Evolutionary conservation across 2,888 invertebrate species (phyloP), one percentile per base, ranked within the genome.

Genomic region (Ophion slaviceki): DNA sequence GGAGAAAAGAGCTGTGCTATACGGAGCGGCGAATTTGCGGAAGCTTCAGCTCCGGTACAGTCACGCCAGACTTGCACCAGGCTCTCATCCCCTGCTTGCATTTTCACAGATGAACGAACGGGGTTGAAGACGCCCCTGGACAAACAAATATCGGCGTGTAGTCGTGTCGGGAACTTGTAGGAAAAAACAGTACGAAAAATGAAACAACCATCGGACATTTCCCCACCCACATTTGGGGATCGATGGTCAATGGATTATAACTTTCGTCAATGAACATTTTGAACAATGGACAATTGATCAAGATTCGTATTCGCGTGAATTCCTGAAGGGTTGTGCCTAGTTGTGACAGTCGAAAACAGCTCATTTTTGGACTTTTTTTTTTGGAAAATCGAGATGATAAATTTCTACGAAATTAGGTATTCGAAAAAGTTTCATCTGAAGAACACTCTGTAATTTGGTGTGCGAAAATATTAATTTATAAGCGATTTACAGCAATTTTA

Each of bases 1-100:
- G 64, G 28, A 68, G 32, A 78, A 72, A 79, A 76, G 47, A 67
- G 20, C 77, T 74, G 62, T 64, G 17, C 75, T 17, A 74, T 67
- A 17, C 53, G 79, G 59, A 57, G 45, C 74, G 72, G 80, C 66
- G 77, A 80, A 79, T 80, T 87, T 72, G n/a, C 11, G 32, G 17
- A n/a, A 47, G n/a, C 70, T 81, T 59, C 20, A 66, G 24, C 57
- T 24, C 17, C 20, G 28, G 28, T 80, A 45, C 45, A 74, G 74
- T 62, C 45, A 24, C 61, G 62, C 20, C 61, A 40, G 20, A 40
- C 14, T 61, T 14, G 2, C 24, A 40, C 67, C 78, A 45, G n/a
- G 32, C 64, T 64, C 28, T 10, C 17, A 17, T 70, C 32, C 14
- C 17, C 17, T 5, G 17, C 53, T 14, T 14, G 17, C 53, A 14